phyloP scores from a whole-genome alignment of 2,113 vertebrate species.

The Epinephelus lanceolatus region DNA sequence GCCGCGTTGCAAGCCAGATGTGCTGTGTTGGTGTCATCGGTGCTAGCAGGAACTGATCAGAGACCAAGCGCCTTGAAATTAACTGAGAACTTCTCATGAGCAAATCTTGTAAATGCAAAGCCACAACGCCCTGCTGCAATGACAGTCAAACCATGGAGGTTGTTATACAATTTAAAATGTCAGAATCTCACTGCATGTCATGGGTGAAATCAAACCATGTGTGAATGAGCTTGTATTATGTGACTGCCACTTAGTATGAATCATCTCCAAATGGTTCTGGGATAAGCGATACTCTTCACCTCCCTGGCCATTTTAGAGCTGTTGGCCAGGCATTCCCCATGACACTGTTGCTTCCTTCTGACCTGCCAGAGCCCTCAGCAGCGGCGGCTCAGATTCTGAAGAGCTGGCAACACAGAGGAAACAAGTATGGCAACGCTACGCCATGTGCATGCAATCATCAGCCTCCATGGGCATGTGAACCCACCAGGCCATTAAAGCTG shows the following conservation, averaged over 20 bases:
- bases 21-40: constrained; percentile 10
- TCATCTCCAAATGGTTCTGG: constrained; percentile 44
- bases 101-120: constrained; percentile 5
- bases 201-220: constrained; percentile 29
- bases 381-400: constrained; percentile 48
- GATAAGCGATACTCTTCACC: constrained; percentile 60
- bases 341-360: constrained; percentile 70
- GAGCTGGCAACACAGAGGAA: constrained; percentile 45
- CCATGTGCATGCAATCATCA: constrained; percentile 67
- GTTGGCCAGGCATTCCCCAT: constrained; percentile 52
- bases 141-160: neutral
- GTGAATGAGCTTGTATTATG: constrained; percentile 24
- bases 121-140: neutral
- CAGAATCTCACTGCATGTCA: constrained; percentile 11
- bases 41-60: neutral
- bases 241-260: constrained; percentile 33
- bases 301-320: constrained; percentile 48
- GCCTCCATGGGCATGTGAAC: constrained; percentile 49
- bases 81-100: neutral
- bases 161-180: constrained; percentile 16
- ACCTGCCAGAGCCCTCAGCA: constrained; percentile 62
- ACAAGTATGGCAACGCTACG: constrained; percentile 39
- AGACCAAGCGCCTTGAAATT: neutral
- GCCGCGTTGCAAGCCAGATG: neutral
- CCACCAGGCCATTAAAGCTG: constrained; percentile 63